Evolutionary conservation across 2,113 vertebrate genomes (phyloP).

Genomic region (Pachycephala philippinensis): DNA sequence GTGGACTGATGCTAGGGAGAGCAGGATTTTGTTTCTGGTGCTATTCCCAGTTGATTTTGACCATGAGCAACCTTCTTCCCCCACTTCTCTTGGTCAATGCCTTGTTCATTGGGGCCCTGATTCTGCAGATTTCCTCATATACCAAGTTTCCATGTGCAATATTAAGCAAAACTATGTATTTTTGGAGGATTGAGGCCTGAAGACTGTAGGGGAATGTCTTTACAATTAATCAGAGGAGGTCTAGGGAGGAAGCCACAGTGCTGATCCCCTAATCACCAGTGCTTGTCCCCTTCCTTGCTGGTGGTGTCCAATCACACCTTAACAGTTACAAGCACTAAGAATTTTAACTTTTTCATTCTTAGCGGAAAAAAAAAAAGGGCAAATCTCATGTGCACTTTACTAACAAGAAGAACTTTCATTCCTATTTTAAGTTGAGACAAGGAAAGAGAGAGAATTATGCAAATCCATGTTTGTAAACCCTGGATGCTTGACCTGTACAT

Average conservation of each 20-base stretch:
- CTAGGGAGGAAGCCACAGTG: background rate
- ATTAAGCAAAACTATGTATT: background rate
- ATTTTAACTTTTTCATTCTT: background rate
- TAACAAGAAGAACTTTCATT: background rate
- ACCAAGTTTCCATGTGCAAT: background rate
- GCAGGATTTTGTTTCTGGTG: background rate
- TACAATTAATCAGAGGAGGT: background rate
- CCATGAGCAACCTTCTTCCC: background rate
- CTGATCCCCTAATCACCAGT: background rate
- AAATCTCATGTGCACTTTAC: background rate
- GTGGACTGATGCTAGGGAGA: background rate
- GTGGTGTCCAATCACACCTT: background rate
- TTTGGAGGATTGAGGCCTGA: background rate
- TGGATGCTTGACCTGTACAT: background rate
- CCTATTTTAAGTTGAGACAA: background rate
- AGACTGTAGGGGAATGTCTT: background rate
- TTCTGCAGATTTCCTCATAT: background rate
- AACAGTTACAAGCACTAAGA: background rate
- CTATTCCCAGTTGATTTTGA: background rate
- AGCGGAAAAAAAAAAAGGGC: background rate
- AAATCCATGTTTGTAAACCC: background rate
- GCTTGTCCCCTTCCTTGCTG: background rate
- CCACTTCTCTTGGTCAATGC: background rate
- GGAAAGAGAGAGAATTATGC: background rate
- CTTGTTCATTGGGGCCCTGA: background rate